Percentiles rank a stretch among this genome's conserved stretches.
Conservation (phyloP, 1,140 invertebrate species). For the Aricia agestis region DNA sequence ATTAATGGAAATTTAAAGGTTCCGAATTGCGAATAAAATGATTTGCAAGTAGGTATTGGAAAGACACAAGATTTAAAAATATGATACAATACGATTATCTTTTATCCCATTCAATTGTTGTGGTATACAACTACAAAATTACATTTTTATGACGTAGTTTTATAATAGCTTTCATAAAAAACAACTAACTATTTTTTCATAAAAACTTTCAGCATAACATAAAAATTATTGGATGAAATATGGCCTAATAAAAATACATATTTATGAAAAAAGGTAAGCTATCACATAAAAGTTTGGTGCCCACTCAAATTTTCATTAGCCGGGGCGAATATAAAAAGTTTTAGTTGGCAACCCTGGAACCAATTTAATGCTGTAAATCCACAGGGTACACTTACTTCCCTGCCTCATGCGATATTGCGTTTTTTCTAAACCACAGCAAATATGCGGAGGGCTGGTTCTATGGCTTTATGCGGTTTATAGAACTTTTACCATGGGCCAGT, state of each 20-base stretch:
- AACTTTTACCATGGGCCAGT: background rate
- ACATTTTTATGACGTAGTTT: no score
- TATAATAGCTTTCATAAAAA: no score
- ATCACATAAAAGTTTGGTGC: conserved; percentile 23
- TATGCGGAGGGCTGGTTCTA: conserved; percentile 31
- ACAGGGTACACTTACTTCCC: conserved; percentile 70
- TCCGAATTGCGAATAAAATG: no score
- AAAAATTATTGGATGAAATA: background rate
- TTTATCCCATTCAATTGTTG: no score
- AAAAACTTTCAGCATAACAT: conserved; percentile 5
- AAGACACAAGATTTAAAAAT: no score
- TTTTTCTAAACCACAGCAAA: conserved; percentile 66
- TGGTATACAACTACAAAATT: no score
- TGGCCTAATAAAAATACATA: conserved; percentile 8
- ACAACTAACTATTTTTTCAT: background rate
- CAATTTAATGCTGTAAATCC: conserved; percentile 74
- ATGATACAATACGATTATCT: no score
- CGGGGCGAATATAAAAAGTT: conserved; percentile 49
- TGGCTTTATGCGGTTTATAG: conserved; percentile 44
- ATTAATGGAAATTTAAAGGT: no score
- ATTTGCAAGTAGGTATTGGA: no score
- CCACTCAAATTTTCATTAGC: conserved; percentile 38
- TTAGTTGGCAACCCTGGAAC: conserved; percentile 60
- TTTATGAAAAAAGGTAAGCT: conserved; percentile 3
- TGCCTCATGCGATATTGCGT: conserved; percentile 74